Percentiles rank a stretch among this genome's conserved stretches.
Conservation (phyloP, 2,113 vertebrate genomes). For the Ptychochromis oligacanthus region DNA sequence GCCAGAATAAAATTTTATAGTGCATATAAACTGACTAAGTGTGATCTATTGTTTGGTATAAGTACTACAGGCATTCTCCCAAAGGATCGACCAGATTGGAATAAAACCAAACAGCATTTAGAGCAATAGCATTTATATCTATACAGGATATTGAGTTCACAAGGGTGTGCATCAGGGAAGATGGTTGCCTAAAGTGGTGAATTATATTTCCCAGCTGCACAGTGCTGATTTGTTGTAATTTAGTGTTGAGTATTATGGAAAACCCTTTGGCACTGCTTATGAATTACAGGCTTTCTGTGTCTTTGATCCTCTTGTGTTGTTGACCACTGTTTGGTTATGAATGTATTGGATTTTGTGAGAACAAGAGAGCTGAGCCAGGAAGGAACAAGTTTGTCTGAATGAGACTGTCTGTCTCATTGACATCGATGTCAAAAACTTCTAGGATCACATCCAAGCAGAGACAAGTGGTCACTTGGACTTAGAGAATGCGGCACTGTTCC, state of each 20-base stretch:
- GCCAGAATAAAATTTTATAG: background rate
- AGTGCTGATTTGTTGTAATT: constrained; percentile 29
- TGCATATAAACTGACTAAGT: background rate
- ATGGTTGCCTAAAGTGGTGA: constrained; percentile 10
- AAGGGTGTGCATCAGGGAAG: background rate
- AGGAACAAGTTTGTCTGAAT: constrained; percentile 59
- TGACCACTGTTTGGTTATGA: constrained; percentile 71
- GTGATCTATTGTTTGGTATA: background rate
- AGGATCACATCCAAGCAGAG: constrained; percentile 69
- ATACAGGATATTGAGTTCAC: constrained; percentile 4
- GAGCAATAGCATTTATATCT: background rate
- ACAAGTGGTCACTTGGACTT: constrained; percentile 67
- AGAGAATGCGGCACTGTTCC: constrained; percentile 45
- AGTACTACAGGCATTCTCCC: background rate
- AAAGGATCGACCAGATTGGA: no score
- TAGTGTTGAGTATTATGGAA: constrained; percentile 26
- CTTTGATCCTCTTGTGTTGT: constrained; percentile 50
- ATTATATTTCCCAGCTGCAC: constrained; percentile 22
- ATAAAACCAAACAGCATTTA: background rate
- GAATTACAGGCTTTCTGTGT: constrained; percentile 39
- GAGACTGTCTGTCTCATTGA: constrained; percentile 63
- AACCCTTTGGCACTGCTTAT: constrained; percentile 46
- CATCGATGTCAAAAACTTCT: constrained; percentile 67
- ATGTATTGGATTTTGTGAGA: constrained; percentile 64
- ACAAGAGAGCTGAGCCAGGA: constrained; percentile 59